Conservation (phyloP, 2,888 invertebrate species). For the Oligia fasciuncula region DNA sequence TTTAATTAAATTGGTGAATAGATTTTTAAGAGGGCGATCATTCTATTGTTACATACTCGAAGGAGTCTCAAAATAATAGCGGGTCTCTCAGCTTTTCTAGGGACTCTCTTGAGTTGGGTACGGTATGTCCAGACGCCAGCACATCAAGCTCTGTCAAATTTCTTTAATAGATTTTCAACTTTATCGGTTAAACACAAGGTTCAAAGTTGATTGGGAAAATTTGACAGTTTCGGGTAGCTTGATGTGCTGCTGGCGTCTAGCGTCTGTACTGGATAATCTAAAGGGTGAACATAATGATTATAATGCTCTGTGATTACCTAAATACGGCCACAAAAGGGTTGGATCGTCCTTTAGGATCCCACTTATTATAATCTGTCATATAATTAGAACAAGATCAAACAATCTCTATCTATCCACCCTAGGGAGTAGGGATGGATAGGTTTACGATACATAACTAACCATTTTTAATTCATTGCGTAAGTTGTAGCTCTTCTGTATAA, state of each 20-base stretch:
- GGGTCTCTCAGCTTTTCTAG: neutral
- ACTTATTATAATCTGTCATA: neutral
- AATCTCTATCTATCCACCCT: neutral
- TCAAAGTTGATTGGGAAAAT: neutral
- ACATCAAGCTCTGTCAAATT: no score
- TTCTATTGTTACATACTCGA: conserved; percentile 34
- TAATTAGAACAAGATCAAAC: neutral
- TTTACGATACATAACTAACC: neutral
- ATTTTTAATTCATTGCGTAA: neutral
- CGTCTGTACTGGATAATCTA: neutral
- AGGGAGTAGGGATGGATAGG: neutral
- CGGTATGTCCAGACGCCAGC: neutral
- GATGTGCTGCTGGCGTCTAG: no score
- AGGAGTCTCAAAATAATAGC: conserved; percentile 25
- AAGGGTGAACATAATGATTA: neutral
- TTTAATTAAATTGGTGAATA: conserved; percentile 78
- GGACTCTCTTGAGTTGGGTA: neutral
- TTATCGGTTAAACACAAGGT: no score
- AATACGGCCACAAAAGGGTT: neutral
- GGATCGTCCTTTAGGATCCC: neutral
- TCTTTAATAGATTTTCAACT: no score
- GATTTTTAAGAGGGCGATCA: conserved; percentile 32
- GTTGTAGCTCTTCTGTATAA: neutral
- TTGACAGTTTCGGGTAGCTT: no score
- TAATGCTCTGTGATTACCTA: neutral